phyloP scores from a whole-genome alignment of 35 echinoderm and acorn worm species.

The Stichopus chloronotus region DNA sequence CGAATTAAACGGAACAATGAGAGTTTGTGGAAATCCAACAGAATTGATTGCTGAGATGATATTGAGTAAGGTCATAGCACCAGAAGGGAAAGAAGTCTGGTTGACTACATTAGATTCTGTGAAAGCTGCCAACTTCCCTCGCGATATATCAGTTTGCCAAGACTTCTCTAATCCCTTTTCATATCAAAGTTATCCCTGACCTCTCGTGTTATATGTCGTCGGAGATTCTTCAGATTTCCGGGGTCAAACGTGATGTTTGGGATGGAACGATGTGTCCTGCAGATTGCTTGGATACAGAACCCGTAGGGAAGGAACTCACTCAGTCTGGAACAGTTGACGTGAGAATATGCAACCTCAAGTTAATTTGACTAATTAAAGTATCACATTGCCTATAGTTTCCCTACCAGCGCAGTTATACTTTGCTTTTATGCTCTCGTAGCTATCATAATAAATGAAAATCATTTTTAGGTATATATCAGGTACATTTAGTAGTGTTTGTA shows the following conservation, averaged over 20 bases:
- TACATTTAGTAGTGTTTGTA: too few species aligned
- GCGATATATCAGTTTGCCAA: conserved; percentile 1
- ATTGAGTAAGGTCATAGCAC: conserved; percentile 16
- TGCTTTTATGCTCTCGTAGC: too few species aligned
- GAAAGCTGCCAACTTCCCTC: background rate
- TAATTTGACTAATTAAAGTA: background rate
- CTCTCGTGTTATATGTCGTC: background rate
- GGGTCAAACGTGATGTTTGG: background rate
- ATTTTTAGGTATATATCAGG: too few species aligned
- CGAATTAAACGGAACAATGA: conserved; percentile 29
- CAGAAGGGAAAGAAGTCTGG: background rate
- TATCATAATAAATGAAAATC: too few species aligned
- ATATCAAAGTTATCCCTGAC: conserved; percentile 6
- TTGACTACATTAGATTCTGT: background rate
- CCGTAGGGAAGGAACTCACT: background rate
- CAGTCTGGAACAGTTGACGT: conserved; percentile 2
- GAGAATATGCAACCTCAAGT: background rate
- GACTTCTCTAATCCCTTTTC: conserved; percentile 17
- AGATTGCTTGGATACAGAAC: conserved; percentile 10
- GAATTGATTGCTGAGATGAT: conserved; percentile 4
- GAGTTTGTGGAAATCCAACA: conserved; percentile 3
- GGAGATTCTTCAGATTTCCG: background rate
- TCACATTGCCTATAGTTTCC: background rate
- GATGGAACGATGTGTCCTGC: conserved; percentile 16
- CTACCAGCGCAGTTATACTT: too few species aligned